Base-by-base conservation (phyloP, 2,113 vertebrate genomes). In the Halcyon senegalensis region DNA sequence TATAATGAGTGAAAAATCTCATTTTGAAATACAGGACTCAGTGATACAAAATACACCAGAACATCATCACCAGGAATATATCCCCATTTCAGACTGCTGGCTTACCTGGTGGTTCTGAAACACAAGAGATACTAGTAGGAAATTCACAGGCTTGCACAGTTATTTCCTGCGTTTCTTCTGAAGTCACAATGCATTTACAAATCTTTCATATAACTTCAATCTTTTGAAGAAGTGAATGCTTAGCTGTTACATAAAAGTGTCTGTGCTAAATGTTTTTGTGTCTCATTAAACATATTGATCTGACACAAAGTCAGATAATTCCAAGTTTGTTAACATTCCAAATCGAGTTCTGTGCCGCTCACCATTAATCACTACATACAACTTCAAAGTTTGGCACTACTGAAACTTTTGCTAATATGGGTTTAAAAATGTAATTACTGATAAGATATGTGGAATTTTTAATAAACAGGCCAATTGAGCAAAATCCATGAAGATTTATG, bases 221-320 rank as follows among this genome's bases (percentile, higher is more conserved):
- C 91, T 92, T 97, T 78, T 81, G 72, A 80, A 91, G 96, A 89
- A 96, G 80, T 16, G 28, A 84, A 77, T 39, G 80, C 72, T 95
- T 46, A 84, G 81, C 90, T 96, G 94, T 73, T 85, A 48, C 24
- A 83, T 25, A 43, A 11, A 96, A 89, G 92, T 41, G 69, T 94
- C 87, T 80, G 39, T 13, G 55, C 67, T 78, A 82, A 97, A 93
- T 66, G 90, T 81, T 96, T 96, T 84, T 30, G 75, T 12, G 84
- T 76, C 92, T 97, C 96, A 93, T 95, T 91, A 96, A 97, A 94
- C 82, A 97, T 75, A 96, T 4, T 78, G 82, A 96, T 91, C 95
- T 97, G 97, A 97, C 97, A 98, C 63, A 21, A 67, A 85, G 72
- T 53, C 87, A 97, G 95, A 96, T 95, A 96, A 96, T 94, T 92